phyloP scores from a whole-genome alignment of 1,140 invertebrate genomes.

The Pteromalus puparum region DNA sequence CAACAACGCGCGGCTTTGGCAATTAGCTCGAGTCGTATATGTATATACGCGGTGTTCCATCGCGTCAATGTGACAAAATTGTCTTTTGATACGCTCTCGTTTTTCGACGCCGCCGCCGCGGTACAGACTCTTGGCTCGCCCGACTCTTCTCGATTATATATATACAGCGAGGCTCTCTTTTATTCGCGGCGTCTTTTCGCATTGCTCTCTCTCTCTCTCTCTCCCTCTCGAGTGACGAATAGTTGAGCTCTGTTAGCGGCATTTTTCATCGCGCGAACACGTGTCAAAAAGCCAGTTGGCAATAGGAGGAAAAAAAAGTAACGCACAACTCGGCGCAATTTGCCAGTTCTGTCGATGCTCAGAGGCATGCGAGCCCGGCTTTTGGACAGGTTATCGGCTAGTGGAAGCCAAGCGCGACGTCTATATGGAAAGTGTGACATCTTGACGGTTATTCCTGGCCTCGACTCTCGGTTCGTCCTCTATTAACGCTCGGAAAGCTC shows the following conservation, averaged over 20 bases:
- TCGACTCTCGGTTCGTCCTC: conserved; percentile 63
- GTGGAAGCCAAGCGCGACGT: conserved; percentile 62
- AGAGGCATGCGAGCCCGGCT: not conserved
- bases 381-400: conserved; percentile 59
- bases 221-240: not conserved
- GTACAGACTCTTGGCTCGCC: not conserved
- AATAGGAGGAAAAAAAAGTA: not conserved
- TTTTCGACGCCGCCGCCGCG: conserved; percentile 25
- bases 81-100: conserved; percentile 51
- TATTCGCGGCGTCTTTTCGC: not conserved
- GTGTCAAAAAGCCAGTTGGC: not conserved
- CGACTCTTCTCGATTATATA: not conserved
- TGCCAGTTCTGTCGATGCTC: not conserved
- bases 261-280: not conserved
- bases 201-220: not conserved
- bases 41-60: not conserved
- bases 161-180: not conserved
- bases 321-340: not conserved
- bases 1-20: conserved; percentile 60
- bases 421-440: conserved; percentile 74
- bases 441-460: conserved; percentile 74
- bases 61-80: conserved; percentile 62
- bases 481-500: conserved; percentile 61
- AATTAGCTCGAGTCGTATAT: conserved; percentile 55
- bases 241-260: no score